Base-by-base conservation (phyloP, 2,113 vertebrate genomes). In the Neotoma lepida region DNA sequence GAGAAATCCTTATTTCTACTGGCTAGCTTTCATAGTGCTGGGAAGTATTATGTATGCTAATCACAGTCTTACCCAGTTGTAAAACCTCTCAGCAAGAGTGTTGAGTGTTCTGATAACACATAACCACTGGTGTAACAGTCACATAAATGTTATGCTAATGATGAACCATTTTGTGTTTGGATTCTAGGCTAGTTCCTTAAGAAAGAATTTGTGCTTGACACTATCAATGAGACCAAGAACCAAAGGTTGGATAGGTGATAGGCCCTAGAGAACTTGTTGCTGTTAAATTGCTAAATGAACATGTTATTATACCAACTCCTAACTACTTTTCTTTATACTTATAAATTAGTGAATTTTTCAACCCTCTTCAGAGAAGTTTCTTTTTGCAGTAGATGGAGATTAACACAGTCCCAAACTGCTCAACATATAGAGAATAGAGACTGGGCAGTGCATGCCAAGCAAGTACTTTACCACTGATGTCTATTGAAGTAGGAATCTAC, bases 371-470 rank as follows among this genome's bases (percentile, higher is more conserved):
- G 39, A 44, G 26, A 44, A 63, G 26, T 15, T 63, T 63, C 14
- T 84, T 84, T 84, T 44, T 30, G 58, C 39, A 84, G 39, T 44
- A 28, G 14, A 44, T 84, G 26, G 9, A 44, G 56, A 18, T 63
- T 44, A 44, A 63, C 26, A 18, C 26, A 63, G 26, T 63, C 26
- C 58, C 15, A 20, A 18, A 63, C 39, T 84, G 26, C 2, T 33
- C 58, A 64, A 64, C 1, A 46, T 44, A 39, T 30, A 30, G 28
- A 84, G 8, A 84, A 44, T 44, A 63, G n/a, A 41, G 7, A 44
- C 39, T 18, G 0, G 30, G 26, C 8, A 84, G 39, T 84, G 4
- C 0, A 1, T 44, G 39, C 2, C 15, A 3, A 1, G 2, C 41
- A 64, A 35, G 61, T 46, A 33, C 15, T 30, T 64, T 85, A 44